These are phyloP conservation scores for Megaptera novaeangliae DNA, from an alignment of 2,113 vertebrate species.

Conservation along the genomic window DNA sequence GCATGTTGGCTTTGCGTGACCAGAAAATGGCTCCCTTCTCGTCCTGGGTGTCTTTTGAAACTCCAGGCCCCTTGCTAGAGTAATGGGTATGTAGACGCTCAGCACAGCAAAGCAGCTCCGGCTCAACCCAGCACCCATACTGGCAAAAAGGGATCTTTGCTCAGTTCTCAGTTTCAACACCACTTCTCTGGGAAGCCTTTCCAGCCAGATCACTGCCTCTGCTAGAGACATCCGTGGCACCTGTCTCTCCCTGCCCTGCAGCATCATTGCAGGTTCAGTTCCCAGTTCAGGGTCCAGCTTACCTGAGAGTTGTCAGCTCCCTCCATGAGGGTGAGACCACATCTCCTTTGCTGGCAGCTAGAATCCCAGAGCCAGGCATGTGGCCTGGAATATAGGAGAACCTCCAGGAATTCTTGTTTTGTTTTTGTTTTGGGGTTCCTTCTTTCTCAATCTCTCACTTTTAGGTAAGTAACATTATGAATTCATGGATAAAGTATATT, in stretches of 20 bases:
- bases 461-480: neutral
- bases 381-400: neutral
- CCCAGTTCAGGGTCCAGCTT: neutral
- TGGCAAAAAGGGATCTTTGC: neutral
- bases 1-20: rapidly evolving
- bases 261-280: neutral
- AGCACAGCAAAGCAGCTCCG: neutral
- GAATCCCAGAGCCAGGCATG: neutral
- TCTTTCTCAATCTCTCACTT: neutral
- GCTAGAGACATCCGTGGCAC: rapidly evolving
- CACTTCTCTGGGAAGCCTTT: neutral
- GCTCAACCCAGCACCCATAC: neutral
- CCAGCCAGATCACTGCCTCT: neutral
- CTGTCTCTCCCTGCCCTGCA: too few species aligned
- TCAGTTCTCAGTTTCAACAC: neutral
- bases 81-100: rapidly evolving
- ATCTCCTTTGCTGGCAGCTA: too few species aligned
- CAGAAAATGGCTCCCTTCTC: neutral
- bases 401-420: neutral
- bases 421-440: neutral
- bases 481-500: neutral
- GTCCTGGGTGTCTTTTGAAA: neutral
- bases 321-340: rapidly evolving
- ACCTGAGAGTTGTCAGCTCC: neutral
- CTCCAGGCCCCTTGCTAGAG: neutral